Percentiles rank a stretch among this genome's conserved stretches.
These are phyloP conservation scores for Cossypha dichroa DNA, from an alignment of 2,797 vertebrate genomes.

Conservation along the genomic window DNA sequence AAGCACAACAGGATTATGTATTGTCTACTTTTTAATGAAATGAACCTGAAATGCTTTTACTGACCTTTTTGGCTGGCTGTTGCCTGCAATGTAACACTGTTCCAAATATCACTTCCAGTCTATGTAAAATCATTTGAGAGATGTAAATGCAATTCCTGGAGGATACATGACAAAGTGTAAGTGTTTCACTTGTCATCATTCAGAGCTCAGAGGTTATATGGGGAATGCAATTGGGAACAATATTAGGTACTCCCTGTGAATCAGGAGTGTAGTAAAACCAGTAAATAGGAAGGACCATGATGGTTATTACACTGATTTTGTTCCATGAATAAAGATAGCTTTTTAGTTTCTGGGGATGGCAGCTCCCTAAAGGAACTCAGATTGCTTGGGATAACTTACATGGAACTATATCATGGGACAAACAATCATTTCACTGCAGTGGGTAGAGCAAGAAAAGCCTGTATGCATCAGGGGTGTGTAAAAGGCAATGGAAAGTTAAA, in stretches of 20 bases:
- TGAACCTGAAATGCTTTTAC: background rate
- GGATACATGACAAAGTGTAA: background rate
- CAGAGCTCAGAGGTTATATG: background rate
- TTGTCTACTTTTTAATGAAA: background rate
- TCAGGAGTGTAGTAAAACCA: background rate
- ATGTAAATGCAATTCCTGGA: background rate
- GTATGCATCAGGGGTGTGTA: rapidly evolving
- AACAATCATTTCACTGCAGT: background rate
- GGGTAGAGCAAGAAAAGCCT: background rate
- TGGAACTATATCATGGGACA: background rate
- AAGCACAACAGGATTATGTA: background rate
- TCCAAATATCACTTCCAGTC: background rate
- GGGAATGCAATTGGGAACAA: background rate
- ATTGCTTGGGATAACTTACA: background rate
- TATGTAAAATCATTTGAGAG: background rate
- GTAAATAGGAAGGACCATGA: background rate
- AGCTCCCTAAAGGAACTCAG: background rate
- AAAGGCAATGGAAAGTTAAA: background rate
- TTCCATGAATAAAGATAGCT: background rate
- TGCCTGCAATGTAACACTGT: background rate
- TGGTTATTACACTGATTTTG: background rate
- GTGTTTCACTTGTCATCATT: background rate
- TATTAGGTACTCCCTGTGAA: background rate
- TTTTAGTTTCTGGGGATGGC: background rate
- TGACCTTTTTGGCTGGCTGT: background rate